Evolutionary conservation across 1,140 invertebrate genomes (phyloP), one percentile per base, ranked within the genome.

Genomic region (Papilio dardanus): DNA sequence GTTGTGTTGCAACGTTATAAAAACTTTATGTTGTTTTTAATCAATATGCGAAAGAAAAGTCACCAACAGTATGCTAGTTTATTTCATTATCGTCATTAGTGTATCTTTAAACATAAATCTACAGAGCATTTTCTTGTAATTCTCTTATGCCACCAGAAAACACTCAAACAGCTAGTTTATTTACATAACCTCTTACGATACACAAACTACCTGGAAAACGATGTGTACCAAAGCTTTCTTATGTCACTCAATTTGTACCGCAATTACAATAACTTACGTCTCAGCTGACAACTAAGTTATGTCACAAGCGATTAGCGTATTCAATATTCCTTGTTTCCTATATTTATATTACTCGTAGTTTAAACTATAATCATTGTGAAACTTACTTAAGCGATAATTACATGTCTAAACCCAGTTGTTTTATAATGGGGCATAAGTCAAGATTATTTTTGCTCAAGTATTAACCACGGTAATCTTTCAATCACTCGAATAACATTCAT

Each of bases 101-200:
- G 3, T 30, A 62, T 16, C 24, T 62, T 30, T 14, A 58, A 58
- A 28, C 54, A 24, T 24, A 24, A 50, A 50, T 19, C 8, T 58
- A 4, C 21, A 54, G n/a, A n/a, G 7, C 7, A 21, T 28, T 28
- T 62, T 30, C 54, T 30, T 12, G 3, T 28, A 28, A 62, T 62
- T 62, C 5, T 62, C 54, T 62, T 62, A 28, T 12, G 10, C 21
- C n/a, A 28, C 54, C 24, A 62, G 54, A 62, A 62, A 28, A 24
- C 24, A 14, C 24, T 62, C 24, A 28, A 62, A 24, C n/a, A n/a
- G n/a, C n/a, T 30, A 14, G 2, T 62, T 62, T 14, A 28, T 62
- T 62, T 62, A 62, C 54, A 14, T 62, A 28, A 62, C 54, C 54
- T 62, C 54, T 62, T 62, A 62, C 54, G 10, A 62, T 12, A 62